phyloP scores from a whole-genome alignment of 2,888 invertebrate genomes.

The Agrotis segetum region DNA sequence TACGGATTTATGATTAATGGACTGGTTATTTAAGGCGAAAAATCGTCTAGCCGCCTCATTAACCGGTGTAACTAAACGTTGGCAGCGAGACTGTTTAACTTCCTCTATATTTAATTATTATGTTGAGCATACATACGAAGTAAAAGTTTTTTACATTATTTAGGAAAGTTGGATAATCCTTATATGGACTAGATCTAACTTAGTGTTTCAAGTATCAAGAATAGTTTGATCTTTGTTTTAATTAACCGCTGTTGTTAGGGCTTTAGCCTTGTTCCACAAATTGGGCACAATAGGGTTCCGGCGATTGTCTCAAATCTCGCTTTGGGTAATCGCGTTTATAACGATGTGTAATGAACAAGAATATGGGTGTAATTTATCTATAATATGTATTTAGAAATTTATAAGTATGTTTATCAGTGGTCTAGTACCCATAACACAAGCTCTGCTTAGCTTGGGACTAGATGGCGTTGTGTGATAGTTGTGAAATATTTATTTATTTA shows the following conservation, averaged over 20 bases:
- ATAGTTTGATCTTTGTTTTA: not conserved
- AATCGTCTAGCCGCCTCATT: slow-evolving; percentile 10
- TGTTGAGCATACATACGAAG: not conserved
- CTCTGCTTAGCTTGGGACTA: too few relatives aligned
- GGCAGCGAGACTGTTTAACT: slow-evolving; percentile 16
- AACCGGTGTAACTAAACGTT: slow-evolving; percentile 13
- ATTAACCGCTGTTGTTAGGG: not conserved
- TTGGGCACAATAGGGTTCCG: slow-evolving; percentile 12
- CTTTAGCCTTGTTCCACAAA: slow-evolving; percentile 23
- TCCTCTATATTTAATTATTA: not conserved
- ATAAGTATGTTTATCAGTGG: too few relatives aligned
- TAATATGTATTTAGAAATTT: too few relatives aligned
- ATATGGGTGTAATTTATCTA: too few relatives aligned
- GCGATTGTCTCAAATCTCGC: slow-evolving; percentile 26
- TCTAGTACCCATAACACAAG: too few relatives aligned
- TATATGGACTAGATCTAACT: too few relatives aligned
- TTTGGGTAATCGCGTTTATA: slow-evolving; percentile 24
- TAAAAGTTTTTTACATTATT: not conserved
- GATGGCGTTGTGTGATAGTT: too few relatives aligned
- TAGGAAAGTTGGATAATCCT: too few relatives aligned
- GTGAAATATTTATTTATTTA: too few relatives aligned
- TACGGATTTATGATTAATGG: slow-evolving; percentile 15
- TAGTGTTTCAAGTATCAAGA: not conserved
- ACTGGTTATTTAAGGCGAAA: slow-evolving; percentile 16
- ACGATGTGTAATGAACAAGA: slow-evolving; percentile 28